phyloP scores from a whole-genome alignment of 2,797 vertebrate genomes.

The Huso huso region DNA sequence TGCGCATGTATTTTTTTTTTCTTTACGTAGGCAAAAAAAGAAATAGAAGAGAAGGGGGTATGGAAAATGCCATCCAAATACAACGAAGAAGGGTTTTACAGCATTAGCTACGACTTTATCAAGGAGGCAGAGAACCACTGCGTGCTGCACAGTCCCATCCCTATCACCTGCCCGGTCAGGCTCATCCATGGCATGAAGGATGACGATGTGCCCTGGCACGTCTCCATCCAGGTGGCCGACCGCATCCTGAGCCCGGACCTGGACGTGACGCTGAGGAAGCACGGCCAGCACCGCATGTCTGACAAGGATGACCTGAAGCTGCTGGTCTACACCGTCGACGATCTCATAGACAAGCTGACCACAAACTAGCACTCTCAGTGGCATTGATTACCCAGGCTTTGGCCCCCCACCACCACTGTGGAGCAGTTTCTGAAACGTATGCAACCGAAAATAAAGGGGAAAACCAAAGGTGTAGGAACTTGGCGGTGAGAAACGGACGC shows the following conservation, averaged over 20 bases:
- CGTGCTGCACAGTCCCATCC: slow-evolving; percentile 81
- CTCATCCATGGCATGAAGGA: slow-evolving; percentile 89
- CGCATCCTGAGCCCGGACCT: slow-evolving; percentile 76
- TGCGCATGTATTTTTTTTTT: slow-evolving; percentile 5
- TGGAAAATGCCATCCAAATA: slow-evolving; percentile 73
- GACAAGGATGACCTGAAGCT: slow-evolving; percentile 91
- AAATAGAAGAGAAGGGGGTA: slow-evolving; percentile 76
- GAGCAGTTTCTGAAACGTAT: background rate
- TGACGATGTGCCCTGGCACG: slow-evolving; percentile 80
- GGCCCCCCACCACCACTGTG: background rate
- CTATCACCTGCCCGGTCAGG: slow-evolving; percentile 77
- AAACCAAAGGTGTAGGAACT: background rate
- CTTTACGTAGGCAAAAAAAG: slow-evolving; percentile 62
- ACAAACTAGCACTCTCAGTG: slow-evolving; percentile 26
- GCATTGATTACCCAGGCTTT: background rate
- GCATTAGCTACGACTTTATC: slow-evolving; percentile 71
- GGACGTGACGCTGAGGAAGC: slow-evolving; percentile 84
- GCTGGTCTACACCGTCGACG: slow-evolving; percentile 89
- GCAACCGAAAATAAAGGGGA: slow-evolving; percentile 1
- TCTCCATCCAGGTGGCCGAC: slow-evolving; percentile 84
- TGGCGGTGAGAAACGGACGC: slow-evolving; percentile 14
- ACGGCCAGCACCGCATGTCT: slow-evolving; percentile 82
- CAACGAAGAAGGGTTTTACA: slow-evolving; percentile 66
- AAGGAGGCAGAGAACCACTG: slow-evolving; percentile 89
- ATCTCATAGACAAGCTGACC: slow-evolving; percentile 92